Base-by-base conservation (phyloP, 2,888 invertebrate species). In the Cataglyphis rosenhaueri region DNA sequence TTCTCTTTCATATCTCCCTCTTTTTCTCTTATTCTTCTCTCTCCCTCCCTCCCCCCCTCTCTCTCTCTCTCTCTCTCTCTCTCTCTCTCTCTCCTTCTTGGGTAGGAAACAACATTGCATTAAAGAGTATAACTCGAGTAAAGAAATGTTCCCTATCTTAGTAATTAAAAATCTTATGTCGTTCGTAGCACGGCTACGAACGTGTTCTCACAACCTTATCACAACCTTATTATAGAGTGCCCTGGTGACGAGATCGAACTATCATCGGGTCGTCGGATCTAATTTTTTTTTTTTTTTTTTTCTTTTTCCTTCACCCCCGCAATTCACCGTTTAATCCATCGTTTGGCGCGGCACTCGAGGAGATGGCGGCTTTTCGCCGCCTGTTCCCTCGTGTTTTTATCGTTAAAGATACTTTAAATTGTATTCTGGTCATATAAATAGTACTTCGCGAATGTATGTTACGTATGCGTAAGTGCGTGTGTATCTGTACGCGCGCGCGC, bases 191-290 rank as follows among this genome's bases (percentile, higher is more conserved):
- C 91, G 91, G 92, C 93, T 92, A 93, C 92, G 92, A 93, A 92
- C 91, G 90, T 91, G 88, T 92, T 91, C 83, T 94, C 94, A 94
- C 94, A 94, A 94, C 94, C 94, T 93, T 94, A 93, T 94, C 94
- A 94, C 94, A 94, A 94, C 94, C 94, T 93, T 94, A 94, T 93
- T 93, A 92, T 92, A 93, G 92, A 92, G 92, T 93, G 93, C 89
- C 90, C 88, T 90, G 91, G 90, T 86, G 83, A 85, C 84, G 88
- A 88, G 88, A 78, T 86, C 70, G 78, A n/a, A 35, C 12, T 55
- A 55, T 61, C 84, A 62, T 41, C 62, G 48, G 70, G 41, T 78
- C 61, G 44, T 25, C 55, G 29, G 21, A 64, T 44, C 41, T 76
- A 44, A 52, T 75, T 73, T 59, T 41, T 55, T 41, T 48, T 62